phyloP scores from a whole-genome alignment of 2,113 vertebrate species.

The Lophura nycthemera region DNA sequence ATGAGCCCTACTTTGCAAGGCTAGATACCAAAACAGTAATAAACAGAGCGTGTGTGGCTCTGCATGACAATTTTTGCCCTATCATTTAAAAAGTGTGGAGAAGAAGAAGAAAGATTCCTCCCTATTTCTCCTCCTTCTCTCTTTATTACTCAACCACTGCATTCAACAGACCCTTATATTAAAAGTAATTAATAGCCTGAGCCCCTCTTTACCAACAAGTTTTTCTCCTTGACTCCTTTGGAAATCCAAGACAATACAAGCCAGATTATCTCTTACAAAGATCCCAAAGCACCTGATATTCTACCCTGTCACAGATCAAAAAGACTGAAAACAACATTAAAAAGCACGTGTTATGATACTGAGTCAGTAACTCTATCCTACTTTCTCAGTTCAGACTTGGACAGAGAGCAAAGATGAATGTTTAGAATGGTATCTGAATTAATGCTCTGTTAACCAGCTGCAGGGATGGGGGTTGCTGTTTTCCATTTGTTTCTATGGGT shows the following conservation, averaged over 20 bases:
- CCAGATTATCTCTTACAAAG: neutral
- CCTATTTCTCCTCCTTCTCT: neutral
- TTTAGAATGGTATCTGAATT: constrained; percentile 3
- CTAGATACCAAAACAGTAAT: constrained; percentile 6
- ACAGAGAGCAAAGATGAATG: constrained; percentile 52
- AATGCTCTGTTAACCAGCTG: constrained; percentile 10
- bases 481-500: neutral
- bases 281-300: neutral
- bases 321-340: constrained; percentile 35
- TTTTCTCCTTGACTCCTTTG: neutral
- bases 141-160: neutral
- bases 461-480: neutral
- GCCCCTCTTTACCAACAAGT: neutral
- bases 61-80: neutral
- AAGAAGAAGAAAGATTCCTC: neutral
- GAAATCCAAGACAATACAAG: neutral
- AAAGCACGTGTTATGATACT: neutral
- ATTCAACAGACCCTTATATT: neutral
- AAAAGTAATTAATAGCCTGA: neutral
- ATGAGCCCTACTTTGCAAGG: constrained; percentile 1
- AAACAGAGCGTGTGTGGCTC: neutral
- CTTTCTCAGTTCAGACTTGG: constrained; percentile 14
- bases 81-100: neutral
- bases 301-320: constrained; percentile 20
- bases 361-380: constrained; percentile 18